Base-by-base conservation (phyloP, 2,888 invertebrate species). In the Dasypogon diadema region DNA sequence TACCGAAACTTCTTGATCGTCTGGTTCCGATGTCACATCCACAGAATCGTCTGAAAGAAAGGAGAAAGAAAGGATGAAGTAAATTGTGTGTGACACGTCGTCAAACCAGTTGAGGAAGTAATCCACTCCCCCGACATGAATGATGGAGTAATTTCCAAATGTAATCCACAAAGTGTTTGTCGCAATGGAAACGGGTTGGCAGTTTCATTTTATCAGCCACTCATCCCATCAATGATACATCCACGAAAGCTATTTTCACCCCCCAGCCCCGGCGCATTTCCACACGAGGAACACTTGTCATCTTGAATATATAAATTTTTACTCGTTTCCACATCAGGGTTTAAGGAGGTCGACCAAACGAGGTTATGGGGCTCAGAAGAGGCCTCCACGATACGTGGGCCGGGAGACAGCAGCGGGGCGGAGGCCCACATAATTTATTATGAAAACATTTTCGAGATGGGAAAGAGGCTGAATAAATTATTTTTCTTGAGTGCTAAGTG, bases 11-110 rank as follows among this genome's bases (percentile, higher is more conserved):
- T 87, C 87, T 79, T 89, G 87, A 81, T 89, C 89, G 80, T 89
- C 89, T 21, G 89, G 89, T 80, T 89, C 89, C 70, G 89, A 89
- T 34, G 89, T 89, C 56, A 89, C 88, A 81, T 90, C 90, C 80
- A 86, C 84, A 1, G 87, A 85, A 77, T 87, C 87, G 79, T 86
- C 87, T 87, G 79, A 2, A 83, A 82, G 24, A 75, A 21, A 74
- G 54, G 37, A 55, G 5, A 42, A 16, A 34, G 21, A 30, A n/a
- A 68, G 68, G 30, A 34, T 21, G 18, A 22, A 26, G 26, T 68
- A 68, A 70, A 54, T 54, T 70, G 54, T 26, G 26, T 51, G 54
- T 70, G 70, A 70, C 37, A 70, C 22, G n/a, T 70, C 54, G 21
- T 54, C 54, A 70, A 70, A 70, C 34, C 54, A 16, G 70, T 70